Evolutionary conservation across 2,888 invertebrate genomes (phyloP).

Genomic region (Callinectes sapidus): DNA sequence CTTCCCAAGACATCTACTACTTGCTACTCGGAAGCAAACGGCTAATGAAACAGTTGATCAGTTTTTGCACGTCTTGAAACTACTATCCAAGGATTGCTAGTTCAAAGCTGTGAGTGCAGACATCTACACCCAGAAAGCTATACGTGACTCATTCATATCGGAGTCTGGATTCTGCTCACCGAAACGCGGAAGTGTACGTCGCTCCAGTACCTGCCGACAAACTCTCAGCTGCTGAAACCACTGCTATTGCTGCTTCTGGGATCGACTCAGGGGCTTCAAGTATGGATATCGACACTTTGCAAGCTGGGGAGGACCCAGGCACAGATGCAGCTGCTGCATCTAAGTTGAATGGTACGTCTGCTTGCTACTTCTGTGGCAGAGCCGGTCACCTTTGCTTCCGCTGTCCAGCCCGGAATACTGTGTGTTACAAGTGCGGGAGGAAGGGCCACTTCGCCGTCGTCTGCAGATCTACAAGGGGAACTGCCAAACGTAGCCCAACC

Average conservation of each 20-base stretch:
- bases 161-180: neutral
- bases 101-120: neutral
- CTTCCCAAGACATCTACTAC: neutral
- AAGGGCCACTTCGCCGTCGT: conserved; percentile 34
- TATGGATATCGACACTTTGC: neutral
- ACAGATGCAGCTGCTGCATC: neutral
- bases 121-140: neutral
- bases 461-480: neutral
- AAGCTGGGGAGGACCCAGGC: neutral
- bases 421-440: conserved; percentile 24
- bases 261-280: neutral
- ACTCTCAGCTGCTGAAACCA: neutral
- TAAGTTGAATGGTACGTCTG: too few species aligned
- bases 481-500: neutral
- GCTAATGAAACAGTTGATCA: neutral
- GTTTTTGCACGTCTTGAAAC: neutral
- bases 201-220: neutral
- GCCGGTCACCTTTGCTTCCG: neutral
- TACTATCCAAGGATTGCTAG: neutral
- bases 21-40: neutral
- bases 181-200: neutral
- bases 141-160: neutral
- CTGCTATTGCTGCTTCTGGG: too few species aligned
- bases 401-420: conserved; percentile 6
- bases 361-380: conserved; percentile 22